Evolutionary conservation across 2,113 vertebrate species (phyloP).

Genomic region (Peromyscus leucopus): DNA sequence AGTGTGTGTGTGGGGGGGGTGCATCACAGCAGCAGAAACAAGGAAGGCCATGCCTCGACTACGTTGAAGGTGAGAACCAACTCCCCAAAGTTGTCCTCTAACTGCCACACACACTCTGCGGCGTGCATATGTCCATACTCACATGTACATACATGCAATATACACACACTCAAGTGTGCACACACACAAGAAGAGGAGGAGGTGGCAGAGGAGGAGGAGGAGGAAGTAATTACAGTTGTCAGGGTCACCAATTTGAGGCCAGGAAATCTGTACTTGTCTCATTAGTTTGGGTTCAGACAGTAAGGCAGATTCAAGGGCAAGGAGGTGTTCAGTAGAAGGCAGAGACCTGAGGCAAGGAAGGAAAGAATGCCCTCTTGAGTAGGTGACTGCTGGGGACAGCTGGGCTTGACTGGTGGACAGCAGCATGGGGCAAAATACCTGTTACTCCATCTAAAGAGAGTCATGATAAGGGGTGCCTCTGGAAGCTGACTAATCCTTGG

Average conservation of each 20-base stretch:
- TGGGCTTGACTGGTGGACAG: neutral
- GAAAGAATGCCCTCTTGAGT: neutral
- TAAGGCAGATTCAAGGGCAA: neutral
- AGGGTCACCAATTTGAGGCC: neutral
- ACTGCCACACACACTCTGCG: neutral
- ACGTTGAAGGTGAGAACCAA: neutral
- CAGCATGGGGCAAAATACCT: neutral
- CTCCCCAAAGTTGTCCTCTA: neutral
- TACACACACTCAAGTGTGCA: neutral
- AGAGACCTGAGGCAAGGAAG: neutral
- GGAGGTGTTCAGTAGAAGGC: neutral
- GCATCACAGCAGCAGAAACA: neutral
- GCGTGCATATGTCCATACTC: no score
- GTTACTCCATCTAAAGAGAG: neutral
- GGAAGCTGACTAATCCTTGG: neutral
- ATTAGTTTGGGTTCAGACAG: neutral
- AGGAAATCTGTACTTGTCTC: neutral
- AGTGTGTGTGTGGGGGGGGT: neutral
- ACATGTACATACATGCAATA: neutral
- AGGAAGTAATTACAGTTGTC: neutral
- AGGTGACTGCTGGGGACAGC: neutral
- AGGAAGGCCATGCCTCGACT: neutral
- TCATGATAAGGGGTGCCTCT: neutral
- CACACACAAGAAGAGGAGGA: neutral
- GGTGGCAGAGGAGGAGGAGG: no score